These are phyloP conservation scores for Eledone cirrhosa DNA, from an alignment of 2,888 invertebrate genomes.

Conservation along the genomic window DNA sequence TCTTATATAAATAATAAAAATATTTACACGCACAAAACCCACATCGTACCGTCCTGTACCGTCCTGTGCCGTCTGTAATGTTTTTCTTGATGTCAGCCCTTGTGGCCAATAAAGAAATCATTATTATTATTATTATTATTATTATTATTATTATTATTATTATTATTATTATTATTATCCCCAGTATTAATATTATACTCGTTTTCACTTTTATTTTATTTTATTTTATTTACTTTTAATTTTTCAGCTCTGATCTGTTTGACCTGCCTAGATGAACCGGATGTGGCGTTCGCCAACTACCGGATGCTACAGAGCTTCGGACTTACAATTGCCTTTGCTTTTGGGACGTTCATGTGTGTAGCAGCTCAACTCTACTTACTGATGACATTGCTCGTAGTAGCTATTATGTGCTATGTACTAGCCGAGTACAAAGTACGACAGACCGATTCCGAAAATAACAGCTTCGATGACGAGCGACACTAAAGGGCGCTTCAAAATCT, in stretches of 20 bases:
- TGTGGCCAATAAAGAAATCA: too few species aligned
- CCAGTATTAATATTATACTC: too few species aligned
- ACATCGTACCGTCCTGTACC: too few species aligned
- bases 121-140: too few species aligned
- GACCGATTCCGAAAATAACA: constrained; percentile 43
- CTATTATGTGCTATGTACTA: constrained; percentile 63
- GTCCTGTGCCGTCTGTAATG: too few species aligned
- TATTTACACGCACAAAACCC: too few species aligned
- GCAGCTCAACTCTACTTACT: constrained; percentile 60
- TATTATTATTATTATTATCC: too few species aligned
- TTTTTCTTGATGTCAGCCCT: too few species aligned
- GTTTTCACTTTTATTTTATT: not conserved
- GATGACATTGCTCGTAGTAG: constrained; percentile 59
- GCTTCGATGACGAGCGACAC: constrained; percentile 41
- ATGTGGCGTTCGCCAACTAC: constrained; percentile 64
- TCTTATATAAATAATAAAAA: too few species aligned
- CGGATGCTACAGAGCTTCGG: constrained; percentile 65
- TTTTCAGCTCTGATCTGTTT: constrained; percentile 62
- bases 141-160: too few species aligned
- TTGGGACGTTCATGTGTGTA: constrained; percentile 59
- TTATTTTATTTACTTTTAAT: constrained; percentile 1
- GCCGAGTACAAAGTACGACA: constrained; percentile 62
- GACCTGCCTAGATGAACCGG: constrained; percentile 63
- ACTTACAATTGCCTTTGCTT: constrained; percentile 58
- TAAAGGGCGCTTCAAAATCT: not conserved